phyloP scores from a whole-genome alignment of 2,113 vertebrate genomes.

The Pachyramphus minor region DNA sequence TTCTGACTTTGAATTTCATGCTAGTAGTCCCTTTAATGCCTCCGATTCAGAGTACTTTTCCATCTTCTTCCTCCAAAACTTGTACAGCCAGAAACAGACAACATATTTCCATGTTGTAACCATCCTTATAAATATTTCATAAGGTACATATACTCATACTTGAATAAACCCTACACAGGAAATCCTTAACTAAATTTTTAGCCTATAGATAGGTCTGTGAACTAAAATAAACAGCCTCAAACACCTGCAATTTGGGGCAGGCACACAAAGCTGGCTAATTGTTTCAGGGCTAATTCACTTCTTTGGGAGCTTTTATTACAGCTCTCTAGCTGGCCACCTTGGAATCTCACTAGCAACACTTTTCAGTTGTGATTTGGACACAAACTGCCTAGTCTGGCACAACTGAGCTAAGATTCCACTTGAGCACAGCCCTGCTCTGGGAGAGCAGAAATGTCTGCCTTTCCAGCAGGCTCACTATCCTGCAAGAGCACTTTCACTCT shows the following conservation, averaged over 20 bases:
- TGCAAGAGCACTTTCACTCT: neutral
- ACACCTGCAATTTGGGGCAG: neutral
- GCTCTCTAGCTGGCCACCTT: neutral
- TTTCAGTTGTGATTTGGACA: neutral
- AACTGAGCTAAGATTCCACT: conserved; percentile 34
- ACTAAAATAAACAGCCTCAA: neutral
- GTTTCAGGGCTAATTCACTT: neutral
- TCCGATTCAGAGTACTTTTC: conserved; percentile 27
- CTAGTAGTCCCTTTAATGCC: neutral
- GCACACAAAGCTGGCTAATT: neutral
- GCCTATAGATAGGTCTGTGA: neutral
- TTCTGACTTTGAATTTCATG: neutral
- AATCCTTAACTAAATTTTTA: neutral
- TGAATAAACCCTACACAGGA: neutral
- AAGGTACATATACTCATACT: neutral
- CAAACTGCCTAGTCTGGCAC: conserved; percentile 17
- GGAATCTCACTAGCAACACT: neutral
- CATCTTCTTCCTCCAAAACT: conserved; percentile 32
- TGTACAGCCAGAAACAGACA: conserved; percentile 48
- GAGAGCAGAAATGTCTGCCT: neutral
- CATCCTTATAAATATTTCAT: conserved; percentile 29
- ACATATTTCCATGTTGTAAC: conserved; percentile 50
- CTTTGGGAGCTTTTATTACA: neutral
- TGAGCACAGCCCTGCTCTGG: neutral
- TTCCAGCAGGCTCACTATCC: neutral